phyloP scores from a whole-genome alignment of 2,113 vertebrate genomes.

The Nothoprocta pentlandii region DNA sequence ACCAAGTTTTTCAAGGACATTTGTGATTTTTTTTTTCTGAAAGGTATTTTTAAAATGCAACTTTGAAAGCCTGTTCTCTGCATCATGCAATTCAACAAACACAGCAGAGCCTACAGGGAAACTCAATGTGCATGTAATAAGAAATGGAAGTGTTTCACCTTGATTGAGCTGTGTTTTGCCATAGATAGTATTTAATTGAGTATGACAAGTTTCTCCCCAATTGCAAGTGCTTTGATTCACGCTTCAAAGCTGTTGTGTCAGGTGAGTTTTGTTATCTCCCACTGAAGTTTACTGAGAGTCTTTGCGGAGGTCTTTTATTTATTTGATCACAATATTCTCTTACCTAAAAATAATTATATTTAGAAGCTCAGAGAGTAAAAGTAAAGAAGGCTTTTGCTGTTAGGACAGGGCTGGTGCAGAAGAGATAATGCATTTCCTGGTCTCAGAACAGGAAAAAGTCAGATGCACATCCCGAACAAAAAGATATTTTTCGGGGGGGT shows the following conservation, averaged over 20 bases:
- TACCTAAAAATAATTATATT: background rate
- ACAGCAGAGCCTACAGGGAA: background rate
- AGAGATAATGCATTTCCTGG: background rate
- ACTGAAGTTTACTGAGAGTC: background rate
- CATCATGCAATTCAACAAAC: background rate
- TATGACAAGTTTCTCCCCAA: constrained; percentile 23
- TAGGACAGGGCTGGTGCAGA: background rate
- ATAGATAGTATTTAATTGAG: constrained; percentile 29
- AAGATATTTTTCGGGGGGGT: no score
- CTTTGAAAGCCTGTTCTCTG: background rate
- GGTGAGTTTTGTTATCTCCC: constrained; percentile 5
- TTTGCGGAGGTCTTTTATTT: background rate
- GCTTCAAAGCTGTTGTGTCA: constrained; percentile 24
- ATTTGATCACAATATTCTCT: background rate
- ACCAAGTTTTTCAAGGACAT: constrained; percentile 58
- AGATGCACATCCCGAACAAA: background rate
- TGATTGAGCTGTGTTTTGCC: constrained; percentile 40
- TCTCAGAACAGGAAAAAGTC: background rate
- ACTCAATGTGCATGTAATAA: background rate
- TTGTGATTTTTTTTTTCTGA: background rate
- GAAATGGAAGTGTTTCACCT: background rate
- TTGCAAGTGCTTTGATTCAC: background rate
- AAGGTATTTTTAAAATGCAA: background rate
- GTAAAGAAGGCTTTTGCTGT: background rate
- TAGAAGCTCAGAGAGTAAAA: background rate